Conservation (phyloP, 2,888 invertebrate genomes). For the Sericinus montela region DNA sequence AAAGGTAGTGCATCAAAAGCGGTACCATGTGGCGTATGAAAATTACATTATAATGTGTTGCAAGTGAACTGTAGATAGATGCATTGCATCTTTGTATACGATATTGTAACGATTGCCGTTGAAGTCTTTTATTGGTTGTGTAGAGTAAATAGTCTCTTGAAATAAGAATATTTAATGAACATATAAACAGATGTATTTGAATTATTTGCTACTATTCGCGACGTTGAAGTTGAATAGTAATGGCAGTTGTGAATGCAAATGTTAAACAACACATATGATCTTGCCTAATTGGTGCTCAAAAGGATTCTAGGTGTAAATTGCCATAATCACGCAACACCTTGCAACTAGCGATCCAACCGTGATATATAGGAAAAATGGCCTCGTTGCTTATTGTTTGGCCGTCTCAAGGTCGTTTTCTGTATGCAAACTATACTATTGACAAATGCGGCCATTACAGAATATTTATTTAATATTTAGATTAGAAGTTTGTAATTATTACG, state of each 20-base stretch:
- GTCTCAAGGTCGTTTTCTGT: constrained; percentile 1
- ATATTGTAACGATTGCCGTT: constrained; percentile 8
- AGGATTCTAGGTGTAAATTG: constrained; percentile 5
- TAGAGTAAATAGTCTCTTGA: neutral
- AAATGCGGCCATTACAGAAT: too few relatives aligned
- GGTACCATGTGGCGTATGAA: constrained; percentile 25
- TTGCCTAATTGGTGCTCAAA: neutral
- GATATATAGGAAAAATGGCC: neutral
- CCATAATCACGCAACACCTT: too few relatives aligned
- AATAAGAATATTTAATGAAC: too few relatives aligned
- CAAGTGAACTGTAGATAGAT: constrained; percentile 26
- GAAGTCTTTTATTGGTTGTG: constrained; percentile 16
- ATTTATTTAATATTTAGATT: neutral
- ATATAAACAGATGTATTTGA: too few relatives aligned
- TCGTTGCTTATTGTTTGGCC: neutral
- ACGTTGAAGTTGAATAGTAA: too few relatives aligned
- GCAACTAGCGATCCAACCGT: too few relatives aligned
- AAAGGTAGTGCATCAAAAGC: constrained; percentile 21
- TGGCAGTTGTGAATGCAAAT: too few relatives aligned
- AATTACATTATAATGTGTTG: constrained; percentile 33
- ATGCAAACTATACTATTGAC: neutral
- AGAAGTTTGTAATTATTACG: too few relatives aligned
- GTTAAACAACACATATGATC: too few relatives aligned
- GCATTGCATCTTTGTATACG: constrained; percentile 8
- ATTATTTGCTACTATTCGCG: too few relatives aligned